These are phyloP conservation scores for Serrognathus titanus DNA, from an alignment of 2,888 invertebrate species.

Conservation along the genomic window DNA sequence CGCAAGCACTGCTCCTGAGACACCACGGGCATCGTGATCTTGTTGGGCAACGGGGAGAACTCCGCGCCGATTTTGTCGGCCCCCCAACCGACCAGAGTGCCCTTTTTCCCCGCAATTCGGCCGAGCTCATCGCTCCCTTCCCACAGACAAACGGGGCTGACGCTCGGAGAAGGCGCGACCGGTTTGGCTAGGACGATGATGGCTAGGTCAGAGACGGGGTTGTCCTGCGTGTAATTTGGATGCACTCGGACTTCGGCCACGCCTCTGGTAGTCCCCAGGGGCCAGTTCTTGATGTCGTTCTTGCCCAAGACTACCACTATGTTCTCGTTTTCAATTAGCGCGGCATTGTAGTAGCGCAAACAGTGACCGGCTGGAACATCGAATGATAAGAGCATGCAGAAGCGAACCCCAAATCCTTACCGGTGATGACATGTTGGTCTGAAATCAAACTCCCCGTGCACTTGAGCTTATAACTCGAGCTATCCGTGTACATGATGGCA, in stretches of 20 bases:
- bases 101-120: conserved; percentile 46
- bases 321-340: conserved; percentile 15
- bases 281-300: conserved; percentile 48
- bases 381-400: neutral
- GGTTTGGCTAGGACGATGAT: conserved; percentile 49
- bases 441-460: conserved; percentile 41
- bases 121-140: conserved; percentile 37
- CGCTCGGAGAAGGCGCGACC: conserved; percentile 42
- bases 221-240: conserved; percentile 46
- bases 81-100: conserved; percentile 60
- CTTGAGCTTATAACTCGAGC: conserved; percentile 34
- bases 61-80: conserved; percentile 49
- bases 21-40: conserved; percentile 55
- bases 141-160: conserved; percentile 58
- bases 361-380: conserved; percentile 8
- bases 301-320: conserved; percentile 51
- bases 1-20: conserved; percentile 56
- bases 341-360: conserved; percentile 8
- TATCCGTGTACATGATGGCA: conserved; percentile 31
- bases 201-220: conserved; percentile 49
- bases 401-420: conserved; percentile 22
- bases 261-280: conserved; percentile 40
- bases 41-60: conserved; percentile 52
- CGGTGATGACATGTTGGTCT: conserved; percentile 39
- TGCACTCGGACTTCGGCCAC: conserved; percentile 49